phyloP scores from a whole-genome alignment of 1,140 invertebrate species.

The Caerostris darwini region DNA sequence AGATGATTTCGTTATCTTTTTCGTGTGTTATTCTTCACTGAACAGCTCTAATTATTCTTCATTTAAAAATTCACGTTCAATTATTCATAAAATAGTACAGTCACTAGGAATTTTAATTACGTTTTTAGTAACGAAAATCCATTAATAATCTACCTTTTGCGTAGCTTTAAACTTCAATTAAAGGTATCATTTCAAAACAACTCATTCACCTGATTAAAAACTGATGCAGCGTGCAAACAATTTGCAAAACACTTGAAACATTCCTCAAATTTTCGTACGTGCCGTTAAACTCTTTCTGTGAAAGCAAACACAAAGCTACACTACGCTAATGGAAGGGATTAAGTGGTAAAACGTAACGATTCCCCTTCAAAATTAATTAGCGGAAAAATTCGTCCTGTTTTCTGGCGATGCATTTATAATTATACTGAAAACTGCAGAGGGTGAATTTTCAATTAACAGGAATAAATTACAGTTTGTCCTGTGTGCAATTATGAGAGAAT shows the following conservation, averaged over 20 bases:
- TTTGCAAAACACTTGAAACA: background rate
- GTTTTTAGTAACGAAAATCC: background rate
- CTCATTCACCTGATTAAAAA: background rate
- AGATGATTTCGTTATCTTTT: too few relatives aligned
- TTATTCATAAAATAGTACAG: too few relatives aligned
- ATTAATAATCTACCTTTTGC: background rate
- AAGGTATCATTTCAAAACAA: background rate
- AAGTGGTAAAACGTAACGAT: background rate
- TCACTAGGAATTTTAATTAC: too few relatives aligned
- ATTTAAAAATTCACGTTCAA: too few relatives aligned
- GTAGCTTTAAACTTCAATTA: background rate
- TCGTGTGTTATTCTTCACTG: too few relatives aligned
- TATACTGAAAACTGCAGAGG: background rate
- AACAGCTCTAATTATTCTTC: too few relatives aligned
- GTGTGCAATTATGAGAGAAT: background rate
- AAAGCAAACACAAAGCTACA: background rate
- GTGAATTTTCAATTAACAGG: background rate
- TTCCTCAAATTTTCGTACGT: background rate
- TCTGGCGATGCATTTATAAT: constrained; percentile 5
- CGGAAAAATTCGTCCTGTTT: background rate
- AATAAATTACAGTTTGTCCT: background rate
- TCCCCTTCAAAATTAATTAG: background rate
- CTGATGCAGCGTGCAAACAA: background rate
- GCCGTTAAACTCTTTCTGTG: background rate
- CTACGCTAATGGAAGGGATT: background rate